A percentile compares a stretch with the other conserved stretches of the same genome.
Evolutionary conservation across 1,140 invertebrate genomes (phyloP).

Genomic region (Matsumurasca onukii): DNA sequence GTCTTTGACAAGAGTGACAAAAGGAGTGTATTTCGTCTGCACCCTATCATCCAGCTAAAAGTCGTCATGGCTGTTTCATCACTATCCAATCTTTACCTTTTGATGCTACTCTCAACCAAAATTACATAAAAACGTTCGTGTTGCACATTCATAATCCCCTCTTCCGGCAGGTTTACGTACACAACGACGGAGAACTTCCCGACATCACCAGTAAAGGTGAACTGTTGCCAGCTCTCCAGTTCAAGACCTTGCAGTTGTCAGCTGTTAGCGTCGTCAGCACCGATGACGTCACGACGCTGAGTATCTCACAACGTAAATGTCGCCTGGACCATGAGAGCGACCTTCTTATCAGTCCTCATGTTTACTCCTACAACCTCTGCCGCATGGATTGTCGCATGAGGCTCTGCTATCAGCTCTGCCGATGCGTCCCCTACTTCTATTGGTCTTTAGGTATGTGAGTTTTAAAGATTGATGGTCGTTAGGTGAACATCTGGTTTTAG

Average conservation of each 20-base stretch:
- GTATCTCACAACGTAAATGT: constrained; percentile 60
- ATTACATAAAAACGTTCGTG: too few relatives aligned
- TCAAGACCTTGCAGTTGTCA: constrained; percentile 47
- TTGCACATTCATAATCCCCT: not conserved
- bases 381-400: constrained; percentile 63
- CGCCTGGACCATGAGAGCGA: constrained; percentile 62
- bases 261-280: constrained; percentile 49
- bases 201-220: constrained; percentile 56
- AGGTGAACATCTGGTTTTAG: not conserved
- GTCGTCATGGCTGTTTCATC: too few relatives aligned
- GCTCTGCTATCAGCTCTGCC: constrained; percentile 57
- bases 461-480: constrained; percentile 1
- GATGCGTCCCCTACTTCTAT: constrained; percentile 66
- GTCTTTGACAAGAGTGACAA: too few relatives aligned
- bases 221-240: constrained; percentile 49
- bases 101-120: too few relatives aligned
- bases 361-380: constrained; percentile 65
- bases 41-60: too few relatives aligned
- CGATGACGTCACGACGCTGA: constrained; percentile 48
- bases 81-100: too few relatives aligned
- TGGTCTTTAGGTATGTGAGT: constrained; percentile 49
- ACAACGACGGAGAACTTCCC: constrained; percentile 57
- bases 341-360: constrained; percentile 57
- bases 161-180: constrained; percentile 53
- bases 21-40: too few relatives aligned